Conservation (phyloP, 2,888 invertebrate genomes). For the Chloroclystis v-ata region DNA sequence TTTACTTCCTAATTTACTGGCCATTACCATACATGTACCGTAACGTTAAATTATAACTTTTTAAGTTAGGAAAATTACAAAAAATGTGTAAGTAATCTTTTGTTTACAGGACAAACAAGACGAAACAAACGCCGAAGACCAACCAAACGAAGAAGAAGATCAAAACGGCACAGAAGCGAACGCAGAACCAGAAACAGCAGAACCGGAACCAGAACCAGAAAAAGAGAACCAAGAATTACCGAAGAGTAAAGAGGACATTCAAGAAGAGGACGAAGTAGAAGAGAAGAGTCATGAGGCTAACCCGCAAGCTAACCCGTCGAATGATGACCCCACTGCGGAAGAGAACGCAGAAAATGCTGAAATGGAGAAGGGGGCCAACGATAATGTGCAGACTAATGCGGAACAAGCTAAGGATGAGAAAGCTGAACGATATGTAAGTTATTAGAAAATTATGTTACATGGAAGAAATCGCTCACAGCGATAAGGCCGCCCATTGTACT, state of each 20-base stretch:
- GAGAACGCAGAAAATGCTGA: slow-evolving; percentile 72
- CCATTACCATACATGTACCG: no score
- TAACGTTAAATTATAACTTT: no score
- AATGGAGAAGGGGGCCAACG: slow-evolving; percentile 64
- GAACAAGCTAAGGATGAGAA: slow-evolving; percentile 68
- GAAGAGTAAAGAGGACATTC: slow-evolving; percentile 61
- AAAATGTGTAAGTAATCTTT: no score
- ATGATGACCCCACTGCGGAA: slow-evolving; percentile 66
- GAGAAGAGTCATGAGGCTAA: slow-evolving; percentile 68
- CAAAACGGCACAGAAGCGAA: slow-evolving; percentile 30
- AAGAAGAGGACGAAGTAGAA: slow-evolving; percentile 62
- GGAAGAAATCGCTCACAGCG: no score
- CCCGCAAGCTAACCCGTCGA: slow-evolving; percentile 72
- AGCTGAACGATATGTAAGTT: slow-evolving; percentile 61
- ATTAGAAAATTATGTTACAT: no score
- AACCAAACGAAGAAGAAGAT: not conserved
- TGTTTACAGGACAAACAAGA: slow-evolving; percentile 38
- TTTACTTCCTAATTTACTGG: no score
- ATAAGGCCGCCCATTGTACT: no score
- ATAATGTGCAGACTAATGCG: slow-evolving; percentile 71
- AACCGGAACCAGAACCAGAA: slow-evolving; percentile 38
- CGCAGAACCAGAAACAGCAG: slow-evolving; percentile 35
- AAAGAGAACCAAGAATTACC: slow-evolving; percentile 49
- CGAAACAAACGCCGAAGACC: slow-evolving; percentile 1
- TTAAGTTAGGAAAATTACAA: no score